Evolutionary conservation across 2,797 vertebrate genomes (phyloP), one percentile per base, ranked within the genome.

Genomic region (Eutrigla gurnardus): DNA sequence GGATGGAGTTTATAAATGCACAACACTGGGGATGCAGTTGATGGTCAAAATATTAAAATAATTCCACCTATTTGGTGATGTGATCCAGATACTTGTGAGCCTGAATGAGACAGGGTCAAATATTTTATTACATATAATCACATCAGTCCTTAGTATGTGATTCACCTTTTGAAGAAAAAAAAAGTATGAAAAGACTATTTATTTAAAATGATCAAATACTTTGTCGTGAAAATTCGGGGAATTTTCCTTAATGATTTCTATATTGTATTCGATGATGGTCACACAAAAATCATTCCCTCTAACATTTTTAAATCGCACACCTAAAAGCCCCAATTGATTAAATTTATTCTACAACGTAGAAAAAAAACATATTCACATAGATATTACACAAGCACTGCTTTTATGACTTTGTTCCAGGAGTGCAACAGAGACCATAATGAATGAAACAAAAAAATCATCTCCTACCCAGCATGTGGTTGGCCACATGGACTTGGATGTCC

Each of bases 381-480:
- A 78, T 70, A 84, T 68, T 75, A 82, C 72, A 83, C 42, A 70
- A 73, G 47, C 54, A 63, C 43, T 66, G 45, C 62, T 66, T 80
- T 79, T 53, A 75, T 67, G 79, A 81, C 63, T 71, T 65, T 77
- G 75, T 78, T 78, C 72, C 58, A 79, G 70, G 61, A 80, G 59
- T 65, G 78, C 60, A 77, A 76, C 68, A 85, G 75, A 83, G 76
- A 70, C 50, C 54, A 85, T 59, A 70, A 79, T 66, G 74, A 70
- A 72, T 73, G 39, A 72, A 73, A 73, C 45, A 75, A 67, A 75
- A 68, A 80, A 81, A 80, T 40, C 67, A 37, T 82, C 11, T 93
- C 98, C 96, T 96, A 99, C 98, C 98, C 90, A 99, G 97, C 98
- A 99, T 99, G 94, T 99, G 98, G 90, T 99, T 99, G 91, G 98